These are phyloP conservation scores for Hyles vespertilio DNA, from an alignment of 1,140 invertebrate species.

Conservation along the genomic window DNA sequence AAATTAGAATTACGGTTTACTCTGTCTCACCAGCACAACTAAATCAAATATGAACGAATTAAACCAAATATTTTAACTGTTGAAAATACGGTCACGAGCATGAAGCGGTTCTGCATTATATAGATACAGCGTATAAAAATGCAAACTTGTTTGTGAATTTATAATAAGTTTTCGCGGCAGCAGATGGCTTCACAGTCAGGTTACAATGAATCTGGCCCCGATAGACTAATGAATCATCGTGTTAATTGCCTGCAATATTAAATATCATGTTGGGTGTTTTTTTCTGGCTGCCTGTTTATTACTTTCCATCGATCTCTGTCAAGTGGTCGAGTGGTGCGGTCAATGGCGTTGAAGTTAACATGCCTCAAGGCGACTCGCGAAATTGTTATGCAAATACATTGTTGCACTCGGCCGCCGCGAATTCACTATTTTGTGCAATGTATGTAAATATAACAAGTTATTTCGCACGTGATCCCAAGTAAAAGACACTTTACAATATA, in stretches of 20 bases:
- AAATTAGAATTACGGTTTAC: too few species aligned
- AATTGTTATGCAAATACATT: conserved; percentile 57
- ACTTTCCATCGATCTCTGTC: conserved; percentile 23
- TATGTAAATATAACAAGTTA: neutral
- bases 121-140: neutral
- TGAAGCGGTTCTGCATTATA: neutral
- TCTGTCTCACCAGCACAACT: too few species aligned
- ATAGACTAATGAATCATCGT: conserved; percentile 8
- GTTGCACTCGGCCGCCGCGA: conserved; percentile 29
- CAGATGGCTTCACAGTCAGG: conserved; percentile 10
- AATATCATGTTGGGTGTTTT: neutral
- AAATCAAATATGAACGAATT: too few species aligned
- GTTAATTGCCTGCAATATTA: conserved; percentile 1
- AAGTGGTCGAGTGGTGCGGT: conserved; percentile 5
- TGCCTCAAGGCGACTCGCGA: conserved; percentile 41
- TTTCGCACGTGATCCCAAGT: too few species aligned
- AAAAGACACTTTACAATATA: too few species aligned
- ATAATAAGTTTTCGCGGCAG: neutral
- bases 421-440: conserved; percentile 1
- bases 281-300: neutral
- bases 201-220: conserved; percentile 6
- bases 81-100: conserved; percentile 2
- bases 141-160: conserved; percentile 2
- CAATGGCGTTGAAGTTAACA: conserved; percentile 14
- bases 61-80: conserved; percentile 4